Base-by-base conservation (phyloP, 2,797 vertebrate species). In the Galago senegalensis region DNA sequence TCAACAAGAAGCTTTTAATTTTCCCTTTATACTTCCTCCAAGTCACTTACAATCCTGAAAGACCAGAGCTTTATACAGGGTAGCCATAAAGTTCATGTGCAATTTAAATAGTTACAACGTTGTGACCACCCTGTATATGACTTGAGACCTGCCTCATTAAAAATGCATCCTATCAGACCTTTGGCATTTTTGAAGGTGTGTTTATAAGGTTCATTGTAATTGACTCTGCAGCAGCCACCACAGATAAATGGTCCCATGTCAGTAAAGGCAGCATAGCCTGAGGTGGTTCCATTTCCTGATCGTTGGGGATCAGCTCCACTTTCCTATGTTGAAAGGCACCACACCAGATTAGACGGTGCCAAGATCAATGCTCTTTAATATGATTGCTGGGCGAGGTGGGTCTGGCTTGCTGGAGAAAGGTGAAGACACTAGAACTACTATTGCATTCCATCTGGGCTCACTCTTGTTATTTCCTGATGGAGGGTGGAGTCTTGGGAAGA, bases 1-100 rank as follows among this genome's bases (percentile, higher is more conserved):
- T 94, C 34, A 79, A 63, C 84, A 58, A 40, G 43, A 70, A 95
- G 27, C 61, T 95, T 87, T 80, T 67, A n/a, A 31, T 77, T 95
- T 95, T 91, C 25, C 16, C 6, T 46, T 85, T 86, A 73, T 75
- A 69, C 86, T 95, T 89, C 75, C 14, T 23, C 8, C 81, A 18
- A 2, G 60, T 86, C 25, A 93, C 85, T 93, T 86, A 75, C 40
- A 49, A 49, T 61, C 67, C 60, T 53, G 70, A 75, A 86, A 81
- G 8, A 9, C 21, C 16, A 86, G 46, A 13, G 10, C 37, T 53
- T 87, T 16, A 12, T 13, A 53, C 49, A 53, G 14, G 49, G 49
- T 53, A 53, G 14, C 49, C 49, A 53, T 53, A 53, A 53, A 53
- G 49, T 53, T 53, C 13, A 53, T 53, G 49, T 53, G 13, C 49